phyloP scores from a whole-genome alignment of 2,113 vertebrate genomes.

The Agapornis roseicollis region DNA sequence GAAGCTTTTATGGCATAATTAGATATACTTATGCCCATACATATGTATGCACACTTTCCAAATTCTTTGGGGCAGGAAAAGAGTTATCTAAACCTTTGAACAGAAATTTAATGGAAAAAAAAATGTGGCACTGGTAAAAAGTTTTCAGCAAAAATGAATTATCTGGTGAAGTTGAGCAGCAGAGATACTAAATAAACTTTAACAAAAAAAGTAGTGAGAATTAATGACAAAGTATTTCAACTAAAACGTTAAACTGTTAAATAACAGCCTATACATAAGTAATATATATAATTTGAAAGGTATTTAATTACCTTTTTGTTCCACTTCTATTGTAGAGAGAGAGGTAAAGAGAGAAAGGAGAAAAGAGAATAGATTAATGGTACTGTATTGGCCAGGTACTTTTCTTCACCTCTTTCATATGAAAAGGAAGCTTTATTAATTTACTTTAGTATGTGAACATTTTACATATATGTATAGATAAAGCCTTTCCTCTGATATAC shows the following conservation, averaged over 20 bases:
- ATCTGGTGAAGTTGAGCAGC: slow-evolving; percentile 78
- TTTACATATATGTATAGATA: background rate
- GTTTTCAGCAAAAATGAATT: slow-evolving; percentile 26
- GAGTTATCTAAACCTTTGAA: background rate
- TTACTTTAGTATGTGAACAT: slow-evolving; percentile 67
- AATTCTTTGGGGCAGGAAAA: slow-evolving; percentile 21
- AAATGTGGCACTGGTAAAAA: slow-evolving; percentile 1
- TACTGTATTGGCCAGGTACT: slow-evolving; percentile 79
- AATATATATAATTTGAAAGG: slow-evolving; percentile 82
- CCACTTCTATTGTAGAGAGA: slow-evolving; percentile 98
- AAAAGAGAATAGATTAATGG: slow-evolving; percentile 92
- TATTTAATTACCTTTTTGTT: slow-evolving; percentile 99
- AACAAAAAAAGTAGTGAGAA: slow-evolving; percentile 76
- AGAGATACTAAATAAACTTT: slow-evolving; percentile 77
- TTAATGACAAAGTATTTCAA: slow-evolving; percentile 79
- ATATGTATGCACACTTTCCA: background rate
- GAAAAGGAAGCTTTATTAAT: slow-evolving; percentile 73
- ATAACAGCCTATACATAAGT: slow-evolving; percentile 79
- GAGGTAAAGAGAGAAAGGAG: slow-evolving; percentile 85
- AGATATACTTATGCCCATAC: background rate
- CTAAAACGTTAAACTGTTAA: slow-evolving; percentile 76
- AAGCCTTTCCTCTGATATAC: slow-evolving; percentile 31
- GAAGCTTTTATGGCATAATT: background rate
- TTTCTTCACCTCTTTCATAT: slow-evolving; percentile 78
- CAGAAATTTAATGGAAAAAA: slow-evolving; percentile 11